These are phyloP conservation scores for Meloidogyne exigua DNA, from an alignment of 1,140 invertebrate genomes.

Conservation along the genomic window DNA sequence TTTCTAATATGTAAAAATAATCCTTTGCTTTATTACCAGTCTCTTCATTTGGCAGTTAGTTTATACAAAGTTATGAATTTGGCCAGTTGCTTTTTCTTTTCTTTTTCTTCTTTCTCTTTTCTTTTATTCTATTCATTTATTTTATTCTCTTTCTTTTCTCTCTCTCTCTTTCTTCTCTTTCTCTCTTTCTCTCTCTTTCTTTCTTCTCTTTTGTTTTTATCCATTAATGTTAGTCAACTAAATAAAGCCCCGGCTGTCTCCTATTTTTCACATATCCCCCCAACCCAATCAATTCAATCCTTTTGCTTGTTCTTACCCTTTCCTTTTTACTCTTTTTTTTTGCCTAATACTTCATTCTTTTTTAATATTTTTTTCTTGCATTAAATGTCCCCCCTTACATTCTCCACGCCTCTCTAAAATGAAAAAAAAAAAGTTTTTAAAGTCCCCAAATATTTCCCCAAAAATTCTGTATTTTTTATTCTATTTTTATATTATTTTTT, in stretches of 20 bases:
- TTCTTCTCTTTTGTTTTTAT: background rate
- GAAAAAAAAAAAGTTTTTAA: background rate
- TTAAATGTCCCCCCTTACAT: background rate
- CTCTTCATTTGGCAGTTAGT: background rate
- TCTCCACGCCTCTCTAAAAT: background rate
- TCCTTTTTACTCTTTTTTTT: slow-evolving; percentile 2
- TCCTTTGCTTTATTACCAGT: background rate
- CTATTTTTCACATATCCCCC: background rate
- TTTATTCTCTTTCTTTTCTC: background rate
- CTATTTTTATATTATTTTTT: background rate
- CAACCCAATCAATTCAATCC: slow-evolving; percentile 16
- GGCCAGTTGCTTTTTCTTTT: background rate
- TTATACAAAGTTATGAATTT: slow-evolving; percentile 2
- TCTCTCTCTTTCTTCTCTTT: background rate
- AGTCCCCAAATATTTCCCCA: background rate
- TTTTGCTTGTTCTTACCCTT: background rate
- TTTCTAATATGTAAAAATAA: background rate
- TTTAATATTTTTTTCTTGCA: background rate
- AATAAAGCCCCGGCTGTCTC: background rate
- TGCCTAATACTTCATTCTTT: background rate
- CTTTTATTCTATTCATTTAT: background rate
- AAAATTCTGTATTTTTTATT: slow-evolving; percentile 12
- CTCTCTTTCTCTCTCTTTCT: background rate
- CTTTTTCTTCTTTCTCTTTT: background rate
- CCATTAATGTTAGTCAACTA: background rate